These are phyloP conservation scores for Panthera leo DNA, from an alignment of 2,113 vertebrate species.

Conservation along the genomic window DNA sequence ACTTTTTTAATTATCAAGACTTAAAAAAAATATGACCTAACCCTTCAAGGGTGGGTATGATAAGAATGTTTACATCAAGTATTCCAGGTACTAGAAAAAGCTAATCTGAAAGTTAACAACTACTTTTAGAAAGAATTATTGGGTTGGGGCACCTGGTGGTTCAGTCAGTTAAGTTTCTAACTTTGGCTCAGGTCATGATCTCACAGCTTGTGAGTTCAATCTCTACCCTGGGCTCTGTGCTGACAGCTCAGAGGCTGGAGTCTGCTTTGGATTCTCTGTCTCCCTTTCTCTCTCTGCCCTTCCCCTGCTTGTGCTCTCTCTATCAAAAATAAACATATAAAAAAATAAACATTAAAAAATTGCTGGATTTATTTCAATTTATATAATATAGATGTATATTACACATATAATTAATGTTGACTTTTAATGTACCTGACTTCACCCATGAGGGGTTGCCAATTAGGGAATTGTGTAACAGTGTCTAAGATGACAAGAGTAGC, in stretches of 20 bases:
- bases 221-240: no score
- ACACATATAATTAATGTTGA: constrained; percentile 34
- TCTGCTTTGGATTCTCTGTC: no score
- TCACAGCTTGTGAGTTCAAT: no score
- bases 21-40: neutral
- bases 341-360: no score
- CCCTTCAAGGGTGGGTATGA: neutral
- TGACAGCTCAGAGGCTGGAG: no score
- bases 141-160: no score
- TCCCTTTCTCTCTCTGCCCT: no score
- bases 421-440: constrained; percentile 63
- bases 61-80: neutral
- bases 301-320: no score
- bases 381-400: neutral
- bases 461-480: constrained; percentile 47
- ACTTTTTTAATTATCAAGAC: neutral
- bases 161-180: no score
- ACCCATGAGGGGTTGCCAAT: constrained; percentile 60
- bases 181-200: no score
- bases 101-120: neutral
- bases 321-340: no score
- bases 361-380: neutral
- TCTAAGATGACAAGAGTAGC: constrained; percentile 48
- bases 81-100: neutral
- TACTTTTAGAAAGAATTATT: neutral